Evolutionary conservation across 2,888 invertebrate genomes (phyloP).

Genomic region (Himalopsyche japonica): DNA sequence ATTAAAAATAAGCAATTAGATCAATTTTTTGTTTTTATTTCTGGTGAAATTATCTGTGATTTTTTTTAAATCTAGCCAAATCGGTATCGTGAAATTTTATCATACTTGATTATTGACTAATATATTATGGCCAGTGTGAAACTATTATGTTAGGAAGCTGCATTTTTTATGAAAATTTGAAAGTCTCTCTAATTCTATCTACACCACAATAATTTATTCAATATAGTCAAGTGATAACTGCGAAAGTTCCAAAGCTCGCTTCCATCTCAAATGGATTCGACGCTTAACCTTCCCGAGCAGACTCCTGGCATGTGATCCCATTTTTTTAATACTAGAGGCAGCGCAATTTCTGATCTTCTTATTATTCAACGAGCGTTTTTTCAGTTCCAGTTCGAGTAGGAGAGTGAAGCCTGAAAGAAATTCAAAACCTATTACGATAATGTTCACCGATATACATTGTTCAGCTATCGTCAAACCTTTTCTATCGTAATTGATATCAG

Average conservation of each 20-base stretch:
- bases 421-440: conserved; percentile 5
- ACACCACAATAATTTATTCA: conserved; percentile 5
- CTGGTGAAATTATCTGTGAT: too few species aligned
- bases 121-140: not conserved
- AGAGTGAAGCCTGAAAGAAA: conserved; percentile 21
- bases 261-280: conserved; percentile 6
- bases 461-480: not conserved
- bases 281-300: not conserved
- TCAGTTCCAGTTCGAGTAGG: conserved; percentile 12
- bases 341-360: not conserved
- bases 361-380: conserved; percentile 15
- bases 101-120: not conserved
- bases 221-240: conserved; percentile 23
- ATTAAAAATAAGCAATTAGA: too few species aligned
- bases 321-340: conserved; percentile 2
- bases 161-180: not conserved
- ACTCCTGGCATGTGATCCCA: not conserved
- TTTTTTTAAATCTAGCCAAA: too few species aligned
- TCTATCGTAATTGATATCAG: not conserved
- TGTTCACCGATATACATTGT: not conserved
- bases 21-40: too few species aligned
- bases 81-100: not conserved
- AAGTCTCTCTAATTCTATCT: not conserved
- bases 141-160: not conserved
- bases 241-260: conserved; percentile 11